A percentile compares a stretch with the other conserved stretches of the same genome.
phyloP scores from a whole-genome alignment of 92 coral and sea anemone genomes.

The Siderastrea radians region DNA sequence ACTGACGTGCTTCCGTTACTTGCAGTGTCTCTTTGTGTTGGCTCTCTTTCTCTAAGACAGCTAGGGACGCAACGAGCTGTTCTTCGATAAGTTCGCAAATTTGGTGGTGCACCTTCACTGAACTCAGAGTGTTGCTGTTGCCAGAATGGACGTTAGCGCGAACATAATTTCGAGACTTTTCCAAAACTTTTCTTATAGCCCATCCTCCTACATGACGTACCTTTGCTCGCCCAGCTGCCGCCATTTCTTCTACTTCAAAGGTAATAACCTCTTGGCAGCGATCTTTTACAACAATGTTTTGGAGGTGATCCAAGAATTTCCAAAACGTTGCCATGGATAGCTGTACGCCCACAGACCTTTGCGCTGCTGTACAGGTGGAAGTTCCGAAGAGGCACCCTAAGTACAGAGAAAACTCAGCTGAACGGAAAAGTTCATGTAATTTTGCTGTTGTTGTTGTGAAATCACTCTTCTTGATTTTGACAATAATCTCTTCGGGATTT shows the following conservation, averaged over 20 bases:
- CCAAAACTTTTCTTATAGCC: conserved; percentile 56
- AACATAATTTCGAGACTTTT: conserved; percentile 36
- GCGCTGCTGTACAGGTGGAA: neutral
- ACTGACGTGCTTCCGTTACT: conserved; percentile 20
- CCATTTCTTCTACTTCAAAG: conserved; percentile 47
- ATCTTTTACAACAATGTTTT: conserved; percentile 14
- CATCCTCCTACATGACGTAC: conserved; percentile 64
- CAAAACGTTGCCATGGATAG: conserved; percentile 21
- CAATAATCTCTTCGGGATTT: conserved; percentile 20
- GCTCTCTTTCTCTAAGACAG: neutral
- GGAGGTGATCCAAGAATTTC: conserved; percentile 19
- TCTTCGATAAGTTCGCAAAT: conserved; percentile 38
- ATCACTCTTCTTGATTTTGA: conserved; percentile 11
- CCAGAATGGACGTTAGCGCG: conserved; percentile 34
- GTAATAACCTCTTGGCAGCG: conserved; percentile 2
- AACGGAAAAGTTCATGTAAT: conserved; percentile 24
- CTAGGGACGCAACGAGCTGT: neutral
- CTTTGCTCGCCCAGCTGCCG: conserved; percentile 55
- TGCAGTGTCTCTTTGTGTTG: neutral
- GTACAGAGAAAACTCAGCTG: conserved; percentile 29
- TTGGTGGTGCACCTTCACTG: conserved; percentile 1
- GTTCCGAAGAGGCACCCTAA: conserved; percentile 32
- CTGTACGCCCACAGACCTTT: conserved; percentile 33
- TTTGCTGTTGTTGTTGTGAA: conserved; percentile 32
- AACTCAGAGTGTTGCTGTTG: conserved; percentile 12